Base-by-base conservation (phyloP, 2,888 invertebrate species). In the Leptinotarsa juncta region DNA sequence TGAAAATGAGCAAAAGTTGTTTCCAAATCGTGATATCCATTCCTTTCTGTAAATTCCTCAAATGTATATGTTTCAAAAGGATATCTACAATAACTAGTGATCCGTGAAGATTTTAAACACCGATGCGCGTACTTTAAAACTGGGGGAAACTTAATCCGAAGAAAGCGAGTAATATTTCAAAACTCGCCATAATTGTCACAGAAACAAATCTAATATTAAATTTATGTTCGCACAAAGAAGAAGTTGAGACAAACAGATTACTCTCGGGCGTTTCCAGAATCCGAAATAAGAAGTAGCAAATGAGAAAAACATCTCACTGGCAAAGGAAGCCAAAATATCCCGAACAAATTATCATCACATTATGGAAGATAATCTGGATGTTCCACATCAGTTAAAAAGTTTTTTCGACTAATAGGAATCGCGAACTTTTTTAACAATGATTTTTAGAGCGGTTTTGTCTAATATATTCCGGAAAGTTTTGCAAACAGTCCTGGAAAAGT, bases 351-450 rank as follows among this genome's bases (percentile, higher is more conserved):
- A 79, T 79, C 77, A 78, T 78, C 74, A 72, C 76, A 78, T 78
- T 79, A 76, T 70, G 67, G 74, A 66, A 73, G 74, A 78, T 79
- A 76, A 79, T 79, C 77, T 73, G 68, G 48, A 68, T 78, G 79
- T 79, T 79, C 73, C 75, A 72, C 79, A 78, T 80, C 76, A 80
- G 78, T 78, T 80, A 75, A 79, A 79, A 79, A 77, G 70, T 81
- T 80, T 72, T 69, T 60, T 65, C 68, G 76, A 78, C 78, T 81
- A 79, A 80, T 78, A 79, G 74, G 78, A 78, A 79, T 78, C 66
- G 67, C 67, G 60, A 75, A 80, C 77, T 81, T 79, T 76, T 80
- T 70, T 71, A 80, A 80, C 78, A 80, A 80, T 80, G 73, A 78
- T 79, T 78, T 80, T 78, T 77, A 72, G 66, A 75, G 67, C 65